These are phyloP conservation scores for Mesoclemmys tuberculata DNA, from an alignment of 2,113 vertebrate genomes.

Conservation along the genomic window DNA sequence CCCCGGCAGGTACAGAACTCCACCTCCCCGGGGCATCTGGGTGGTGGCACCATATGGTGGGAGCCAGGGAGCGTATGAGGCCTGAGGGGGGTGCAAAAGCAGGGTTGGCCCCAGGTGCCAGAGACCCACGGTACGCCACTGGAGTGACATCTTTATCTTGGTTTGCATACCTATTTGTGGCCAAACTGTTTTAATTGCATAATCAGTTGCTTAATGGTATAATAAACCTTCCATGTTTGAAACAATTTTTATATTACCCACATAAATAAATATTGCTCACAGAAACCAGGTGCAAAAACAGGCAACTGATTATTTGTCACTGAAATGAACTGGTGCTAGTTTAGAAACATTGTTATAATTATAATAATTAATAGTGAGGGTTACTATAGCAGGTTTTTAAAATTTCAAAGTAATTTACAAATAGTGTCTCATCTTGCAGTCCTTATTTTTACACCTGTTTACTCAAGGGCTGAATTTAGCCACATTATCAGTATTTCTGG, in stretches of 20 bases:
- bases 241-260: not conserved
- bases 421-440: not conserved
- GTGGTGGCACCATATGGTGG: too few relatives aligned
- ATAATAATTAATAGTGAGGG: not conserved
- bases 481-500: not conserved
- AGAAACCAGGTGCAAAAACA: not conserved
- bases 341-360: not conserved
- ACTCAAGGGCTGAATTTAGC: not conserved
- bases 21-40: too few relatives aligned
- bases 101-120: too few relatives aligned
- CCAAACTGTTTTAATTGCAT: not conserved
- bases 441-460: not conserved
- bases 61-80: too few relatives aligned
- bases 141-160: not conserved
- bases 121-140: too few relatives aligned
- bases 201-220: not conserved
- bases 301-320: not conserved
- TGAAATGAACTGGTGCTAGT: not conserved
- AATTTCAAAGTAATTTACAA: not conserved
- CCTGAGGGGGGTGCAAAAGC: too few relatives aligned
- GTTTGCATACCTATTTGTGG: not conserved
- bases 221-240: not conserved
- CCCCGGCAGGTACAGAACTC: too few relatives aligned
- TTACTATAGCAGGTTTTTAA: not conserved
- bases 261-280: not conserved